phyloP scores from a whole-genome alignment of 2,888 invertebrate species.

The Leptinotarsa haldemani region DNA sequence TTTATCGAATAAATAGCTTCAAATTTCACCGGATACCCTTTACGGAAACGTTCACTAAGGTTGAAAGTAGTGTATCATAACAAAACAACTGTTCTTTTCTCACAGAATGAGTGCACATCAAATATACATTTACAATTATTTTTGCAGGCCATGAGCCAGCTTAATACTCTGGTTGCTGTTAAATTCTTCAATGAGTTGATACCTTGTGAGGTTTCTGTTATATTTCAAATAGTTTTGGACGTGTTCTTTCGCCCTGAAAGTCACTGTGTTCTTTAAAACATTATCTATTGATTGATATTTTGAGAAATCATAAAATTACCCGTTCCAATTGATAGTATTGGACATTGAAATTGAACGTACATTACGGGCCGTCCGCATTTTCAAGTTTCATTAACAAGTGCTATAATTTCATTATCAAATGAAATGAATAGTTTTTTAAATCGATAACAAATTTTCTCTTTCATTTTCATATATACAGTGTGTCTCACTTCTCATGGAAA shows the following conservation, averaged over 20 bases:
- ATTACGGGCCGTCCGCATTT: background rate
- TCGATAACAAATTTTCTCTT: too few relatives aligned
- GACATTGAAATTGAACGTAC: background rate
- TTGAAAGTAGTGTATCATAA: background rate
- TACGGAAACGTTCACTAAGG: background rate
- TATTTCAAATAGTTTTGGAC: background rate
- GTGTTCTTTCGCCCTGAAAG: background rate
- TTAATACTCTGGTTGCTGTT: background rate
- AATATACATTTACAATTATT: slow-evolving; percentile 9
- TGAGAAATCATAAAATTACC: too few relatives aligned
- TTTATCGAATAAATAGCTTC: background rate
- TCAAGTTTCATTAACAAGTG: too few relatives aligned
- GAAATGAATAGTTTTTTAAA: too few relatives aligned
- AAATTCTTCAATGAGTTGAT: background rate
- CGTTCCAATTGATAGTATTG: background rate
- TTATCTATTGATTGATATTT: too few relatives aligned
- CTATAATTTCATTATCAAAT: too few relatives aligned
- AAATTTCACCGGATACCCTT: background rate
- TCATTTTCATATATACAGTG: too few relatives aligned
- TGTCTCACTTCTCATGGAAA: too few relatives aligned
- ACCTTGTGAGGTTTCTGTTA: background rate
- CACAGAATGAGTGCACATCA: background rate
- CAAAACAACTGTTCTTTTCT: slow-evolving; percentile 2
- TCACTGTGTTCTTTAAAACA: background rate
- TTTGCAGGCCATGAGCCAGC: background rate